phyloP scores from a whole-genome alignment of 2,113 vertebrate genomes.

The Cephalopterus ornatus region DNA sequence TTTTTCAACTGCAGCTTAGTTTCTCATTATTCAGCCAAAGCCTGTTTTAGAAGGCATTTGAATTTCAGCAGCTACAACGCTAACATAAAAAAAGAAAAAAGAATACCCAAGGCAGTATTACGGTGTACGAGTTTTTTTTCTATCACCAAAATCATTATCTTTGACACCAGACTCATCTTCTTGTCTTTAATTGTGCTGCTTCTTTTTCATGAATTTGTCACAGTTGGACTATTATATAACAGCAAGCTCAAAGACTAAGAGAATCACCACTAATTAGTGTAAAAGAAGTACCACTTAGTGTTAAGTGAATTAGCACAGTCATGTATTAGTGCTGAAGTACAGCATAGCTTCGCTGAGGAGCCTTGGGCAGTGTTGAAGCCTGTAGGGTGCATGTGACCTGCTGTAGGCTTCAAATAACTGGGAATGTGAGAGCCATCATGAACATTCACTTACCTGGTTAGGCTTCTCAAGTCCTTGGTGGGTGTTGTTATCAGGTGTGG shows the following conservation, averaged over 20 bases:
- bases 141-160: neutral
- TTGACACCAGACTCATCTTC: neutral
- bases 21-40: neutral
- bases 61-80: neutral
- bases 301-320: neutral
- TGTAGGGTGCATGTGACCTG: neutral
- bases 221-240: neutral
- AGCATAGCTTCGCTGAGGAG: neutral
- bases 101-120: neutral
- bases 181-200: neutral
- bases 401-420: neutral
- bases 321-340: neutral
- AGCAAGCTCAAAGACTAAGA: neutral
- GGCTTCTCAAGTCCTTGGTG: neutral
- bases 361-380: neutral
- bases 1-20: neutral
- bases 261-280: neutral
- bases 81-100: neutral
- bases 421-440: accelerated
- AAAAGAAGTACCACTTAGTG: neutral
- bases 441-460: neutral
- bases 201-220: neutral
- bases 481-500: neutral
- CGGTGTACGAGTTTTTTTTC: neutral
- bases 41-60: neutral